A percentile compares a stretch with the other conserved stretches of the same genome.
phyloP scores from a whole-genome alignment of 2,797 vertebrate genomes.

The Menidia menidia region DNA sequence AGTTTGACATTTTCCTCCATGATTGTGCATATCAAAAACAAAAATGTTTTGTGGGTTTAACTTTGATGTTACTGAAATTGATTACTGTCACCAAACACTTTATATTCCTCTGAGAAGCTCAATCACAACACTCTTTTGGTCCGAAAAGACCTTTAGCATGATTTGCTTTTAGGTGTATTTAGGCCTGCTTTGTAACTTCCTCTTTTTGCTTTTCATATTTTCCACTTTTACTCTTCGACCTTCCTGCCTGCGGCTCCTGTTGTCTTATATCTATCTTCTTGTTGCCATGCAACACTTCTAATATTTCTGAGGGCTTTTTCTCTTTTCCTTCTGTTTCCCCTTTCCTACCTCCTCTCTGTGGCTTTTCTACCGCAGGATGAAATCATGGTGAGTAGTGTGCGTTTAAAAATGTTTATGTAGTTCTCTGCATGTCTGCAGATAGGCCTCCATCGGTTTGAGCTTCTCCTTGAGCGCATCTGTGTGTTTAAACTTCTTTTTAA shows the following conservation, averaged over 20 bases:
- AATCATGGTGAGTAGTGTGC: conserved; percentile 94
- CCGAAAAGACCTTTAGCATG: conserved; percentile 7
- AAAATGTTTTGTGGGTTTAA: neutral
- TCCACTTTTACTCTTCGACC: conserved; percentile 7
- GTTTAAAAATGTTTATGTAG: conserved; percentile 17
- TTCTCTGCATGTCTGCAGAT: conserved; percentile 50
- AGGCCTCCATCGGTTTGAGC: conserved; percentile 38
- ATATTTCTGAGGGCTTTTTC: conserved; percentile 52
- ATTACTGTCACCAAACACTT: neutral
- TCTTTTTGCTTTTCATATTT: conserved; percentile 5
- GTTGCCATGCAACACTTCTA: conserved; percentile 26
- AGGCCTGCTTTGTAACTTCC: neutral
- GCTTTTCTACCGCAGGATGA: conserved; percentile 92
- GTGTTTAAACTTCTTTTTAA: conserved; percentile 23
- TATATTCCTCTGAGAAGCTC: neutral
- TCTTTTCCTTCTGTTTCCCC: conserved; percentile 28
- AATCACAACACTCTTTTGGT: neutral
- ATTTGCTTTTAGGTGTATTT: conserved; percentile 1
- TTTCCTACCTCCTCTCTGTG: conserved; percentile 77
- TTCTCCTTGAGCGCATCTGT: conserved; percentile 28
- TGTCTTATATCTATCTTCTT: conserved; percentile 14
- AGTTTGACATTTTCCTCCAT: neutral
- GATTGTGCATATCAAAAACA: neutral
- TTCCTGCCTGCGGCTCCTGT: neutral
- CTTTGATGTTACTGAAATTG: neutral